phyloP scores from a whole-genome alignment of 2,113 vertebrate genomes.

The Oplegnathus fasciatus region DNA sequence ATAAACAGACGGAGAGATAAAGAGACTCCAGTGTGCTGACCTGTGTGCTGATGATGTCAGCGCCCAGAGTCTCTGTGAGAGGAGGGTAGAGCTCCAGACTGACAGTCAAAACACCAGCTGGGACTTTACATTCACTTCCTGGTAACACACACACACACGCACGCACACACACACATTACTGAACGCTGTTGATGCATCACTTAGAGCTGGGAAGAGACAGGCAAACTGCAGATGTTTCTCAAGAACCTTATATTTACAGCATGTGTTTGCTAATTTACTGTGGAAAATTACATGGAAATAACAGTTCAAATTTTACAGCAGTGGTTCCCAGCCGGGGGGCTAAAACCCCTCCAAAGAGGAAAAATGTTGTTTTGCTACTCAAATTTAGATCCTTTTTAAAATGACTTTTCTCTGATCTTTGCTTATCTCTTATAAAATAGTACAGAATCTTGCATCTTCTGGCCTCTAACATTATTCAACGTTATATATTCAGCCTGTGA shows the following conservation, averaged over 20 bases:
- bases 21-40: slow-evolving; percentile 78
- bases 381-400: background rate
- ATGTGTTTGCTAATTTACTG: background rate
- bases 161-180: background rate
- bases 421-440: background rate
- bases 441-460: background rate
- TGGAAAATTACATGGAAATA: background rate
- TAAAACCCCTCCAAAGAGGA: background rate
- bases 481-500: background rate
- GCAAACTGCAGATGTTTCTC: background rate
- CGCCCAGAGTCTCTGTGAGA: slow-evolving; percentile 86
- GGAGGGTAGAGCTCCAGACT: slow-evolving; percentile 94
- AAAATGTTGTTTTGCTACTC: background rate
- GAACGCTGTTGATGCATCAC: background rate
- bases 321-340: background rate
- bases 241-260: background rate
- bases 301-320: background rate
- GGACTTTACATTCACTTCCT: slow-evolving; percentile 96
- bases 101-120: slow-evolving; percentile 93
- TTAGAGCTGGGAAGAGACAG: background rate
- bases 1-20: slow-evolving; percentile 3
- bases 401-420: background rate
- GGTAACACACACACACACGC: slow-evolving; percentile 45
- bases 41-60: slow-evolving; percentile 93
- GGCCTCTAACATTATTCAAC: background rate